phyloP scores from a whole-genome alignment of 2,113 vertebrate genomes.

The Bungarus multicinctus region DNA sequence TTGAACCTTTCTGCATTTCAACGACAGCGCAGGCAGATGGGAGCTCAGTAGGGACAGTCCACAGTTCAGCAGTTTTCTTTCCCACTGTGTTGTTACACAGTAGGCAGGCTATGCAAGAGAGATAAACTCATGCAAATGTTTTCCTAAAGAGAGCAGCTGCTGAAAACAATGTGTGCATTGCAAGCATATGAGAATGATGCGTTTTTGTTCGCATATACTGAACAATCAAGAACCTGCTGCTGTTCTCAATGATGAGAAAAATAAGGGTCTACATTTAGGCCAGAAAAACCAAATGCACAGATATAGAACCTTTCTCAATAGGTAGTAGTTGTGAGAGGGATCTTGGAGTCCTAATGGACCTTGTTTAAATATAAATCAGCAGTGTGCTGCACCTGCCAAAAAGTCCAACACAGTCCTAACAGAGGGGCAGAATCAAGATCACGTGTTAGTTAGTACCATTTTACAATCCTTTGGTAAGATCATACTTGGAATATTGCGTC shows the following conservation, averaged over 20 bases:
- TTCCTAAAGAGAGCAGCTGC: slow-evolving; percentile 22
- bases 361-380: neutral
- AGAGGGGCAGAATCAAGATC: too few relatives aligned
- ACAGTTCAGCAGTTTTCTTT: neutral
- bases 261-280: neutral
- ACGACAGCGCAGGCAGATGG: slow-evolving; percentile 50
- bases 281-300: neutral
- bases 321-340: neutral
- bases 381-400: neutral
- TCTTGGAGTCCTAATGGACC: neutral
- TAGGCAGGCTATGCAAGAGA: slow-evolving; percentile 1
- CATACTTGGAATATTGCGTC: neutral
- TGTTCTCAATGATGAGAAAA: neutral
- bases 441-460: neutral
- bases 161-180: neutral
- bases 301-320: neutral
- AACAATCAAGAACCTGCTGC: neutral
- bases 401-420: neutral
- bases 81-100: slow-evolving; percentile 12
- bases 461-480: neutral
- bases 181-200: neutral
- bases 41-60: slow-evolving; percentile 24
- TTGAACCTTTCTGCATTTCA: slow-evolving; percentile 60
- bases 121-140: neutral
- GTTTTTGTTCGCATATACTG: neutral